phyloP scores from a whole-genome alignment of 2,113 vertebrate species.

The Narcine bancroftii region DNA sequence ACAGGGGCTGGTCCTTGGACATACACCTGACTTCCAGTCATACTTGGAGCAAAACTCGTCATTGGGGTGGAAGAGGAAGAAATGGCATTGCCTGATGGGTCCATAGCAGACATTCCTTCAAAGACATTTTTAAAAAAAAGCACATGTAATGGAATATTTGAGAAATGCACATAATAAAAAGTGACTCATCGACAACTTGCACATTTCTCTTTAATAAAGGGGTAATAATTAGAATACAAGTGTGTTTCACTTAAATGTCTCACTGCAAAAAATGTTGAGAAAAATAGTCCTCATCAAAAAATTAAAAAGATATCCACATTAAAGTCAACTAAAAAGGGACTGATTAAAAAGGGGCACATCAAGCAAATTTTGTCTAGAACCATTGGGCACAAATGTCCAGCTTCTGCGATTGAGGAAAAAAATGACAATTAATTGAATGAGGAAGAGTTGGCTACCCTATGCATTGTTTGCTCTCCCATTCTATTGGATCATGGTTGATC shows the following conservation, averaged over 20 bases:
- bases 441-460: background rate
- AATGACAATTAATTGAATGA: background rate
- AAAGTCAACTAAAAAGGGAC: background rate
- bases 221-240: slow-evolving; percentile 17
- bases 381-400: background rate
- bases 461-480: background rate
- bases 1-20: slow-evolving; percentile 79
- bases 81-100: slow-evolving; percentile 64
- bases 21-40: slow-evolving; percentile 86
- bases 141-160: slow-evolving; percentile 36
- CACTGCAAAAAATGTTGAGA: background rate
- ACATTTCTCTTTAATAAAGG: slow-evolving; percentile 37
- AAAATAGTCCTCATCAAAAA: background rate
- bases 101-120: slow-evolving; percentile 71
- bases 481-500: background rate
- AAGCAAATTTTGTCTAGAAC: background rate
- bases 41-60: slow-evolving; percentile 87
- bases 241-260: background rate
- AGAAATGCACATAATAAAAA: slow-evolving; percentile 38
- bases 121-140: slow-evolving; percentile 46
- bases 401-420: background rate
- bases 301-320: background rate
- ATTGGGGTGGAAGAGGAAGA: slow-evolving; percentile 70
- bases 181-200: slow-evolving; percentile 34
- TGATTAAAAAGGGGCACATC: background rate